A percentile compares a stretch with the other conserved stretches of the same genome.
These are phyloP conservation scores for Rattus rattus DNA, from an alignment of 2,113 vertebrate genomes.

Conservation along the genomic window DNA sequence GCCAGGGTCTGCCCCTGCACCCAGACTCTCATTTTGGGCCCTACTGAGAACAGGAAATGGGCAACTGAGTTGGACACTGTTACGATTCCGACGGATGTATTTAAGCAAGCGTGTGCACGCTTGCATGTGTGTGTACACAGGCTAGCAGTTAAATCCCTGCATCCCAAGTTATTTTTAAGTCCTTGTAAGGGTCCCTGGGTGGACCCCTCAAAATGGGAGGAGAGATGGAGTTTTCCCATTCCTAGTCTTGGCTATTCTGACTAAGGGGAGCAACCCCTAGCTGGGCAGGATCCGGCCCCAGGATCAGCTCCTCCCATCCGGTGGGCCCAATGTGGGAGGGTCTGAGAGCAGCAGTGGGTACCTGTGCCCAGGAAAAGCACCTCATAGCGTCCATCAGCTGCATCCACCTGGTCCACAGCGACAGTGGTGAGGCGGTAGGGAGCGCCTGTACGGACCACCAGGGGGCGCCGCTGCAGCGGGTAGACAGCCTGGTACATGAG, in stretches of 20 bases:
- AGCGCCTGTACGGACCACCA: constrained; percentile 96
- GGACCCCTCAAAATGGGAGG: background rate
- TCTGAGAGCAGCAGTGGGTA: constrained; percentile 87
- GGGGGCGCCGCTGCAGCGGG: constrained; percentile 96
- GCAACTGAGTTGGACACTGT: too few relatives aligned
- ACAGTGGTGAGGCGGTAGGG: constrained; percentile 98
- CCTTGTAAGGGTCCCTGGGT: background rate
- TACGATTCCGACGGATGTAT: too few relatives aligned
- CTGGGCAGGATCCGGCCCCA: background rate
- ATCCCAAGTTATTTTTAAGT: background rate
- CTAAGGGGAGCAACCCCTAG: background rate
- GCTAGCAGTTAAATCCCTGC: background rate
- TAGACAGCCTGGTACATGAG: constrained; percentile 97
- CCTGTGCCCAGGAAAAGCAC: constrained; percentile 99
- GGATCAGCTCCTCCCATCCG: constrained; percentile 35
- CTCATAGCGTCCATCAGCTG: constrained; percentile 98
- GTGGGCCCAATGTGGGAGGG: constrained; percentile 46
- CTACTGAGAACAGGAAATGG: background rate
- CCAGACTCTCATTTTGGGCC: background rate
- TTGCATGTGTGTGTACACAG: fast-evolving
- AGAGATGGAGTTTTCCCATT: background rate
- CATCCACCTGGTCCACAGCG: constrained; percentile 97
- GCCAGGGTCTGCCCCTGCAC: background rate
- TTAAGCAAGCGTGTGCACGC: background rate
- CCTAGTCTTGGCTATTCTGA: background rate